Conservation (phyloP, 1,140 invertebrate genomes). For the Drosophila lini region DNA sequence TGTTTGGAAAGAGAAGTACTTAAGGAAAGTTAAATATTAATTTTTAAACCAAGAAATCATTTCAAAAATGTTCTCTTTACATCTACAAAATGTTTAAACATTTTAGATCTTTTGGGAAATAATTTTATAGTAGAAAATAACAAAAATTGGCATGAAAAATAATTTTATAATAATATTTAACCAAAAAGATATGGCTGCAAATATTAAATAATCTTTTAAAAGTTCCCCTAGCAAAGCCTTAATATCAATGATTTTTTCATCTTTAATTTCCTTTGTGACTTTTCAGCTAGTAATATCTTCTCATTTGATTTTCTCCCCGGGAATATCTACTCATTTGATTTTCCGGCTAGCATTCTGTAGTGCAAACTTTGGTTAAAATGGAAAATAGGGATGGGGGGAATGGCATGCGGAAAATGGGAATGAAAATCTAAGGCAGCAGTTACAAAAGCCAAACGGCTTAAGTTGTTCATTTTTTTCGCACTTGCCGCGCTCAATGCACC, state of each 20-base stretch:
- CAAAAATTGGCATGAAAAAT: neutral
- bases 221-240: neutral
- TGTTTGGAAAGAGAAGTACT: neutral
- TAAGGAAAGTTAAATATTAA: neutral
- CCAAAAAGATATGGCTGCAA: no score
- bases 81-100: no score
- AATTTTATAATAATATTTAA: neutral
- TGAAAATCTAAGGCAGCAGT: slow-evolving; percentile 4
- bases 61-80: neutral
- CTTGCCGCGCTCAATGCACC: slow-evolving; percentile 64
- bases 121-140: neutral
- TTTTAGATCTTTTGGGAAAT: neutral
- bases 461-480: slow-evolving; percentile 63
- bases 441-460: slow-evolving; percentile 43
- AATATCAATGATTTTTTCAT: neutral
- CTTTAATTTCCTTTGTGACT: neutral
- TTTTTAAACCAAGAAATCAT: neutral
- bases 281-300: slow-evolving; percentile 4
- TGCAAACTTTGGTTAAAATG: slow-evolving; percentile 14
- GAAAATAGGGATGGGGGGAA: neutral
- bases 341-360: neutral
- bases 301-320: slow-evolving; percentile 12
- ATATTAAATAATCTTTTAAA: neutral
- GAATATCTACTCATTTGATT: slow-evolving; percentile 8
- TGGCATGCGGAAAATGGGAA: slow-evolving; percentile 23